Evolutionary conservation across 2,113 vertebrate species (phyloP).

Genomic region (Mugil cephalus): DNA sequence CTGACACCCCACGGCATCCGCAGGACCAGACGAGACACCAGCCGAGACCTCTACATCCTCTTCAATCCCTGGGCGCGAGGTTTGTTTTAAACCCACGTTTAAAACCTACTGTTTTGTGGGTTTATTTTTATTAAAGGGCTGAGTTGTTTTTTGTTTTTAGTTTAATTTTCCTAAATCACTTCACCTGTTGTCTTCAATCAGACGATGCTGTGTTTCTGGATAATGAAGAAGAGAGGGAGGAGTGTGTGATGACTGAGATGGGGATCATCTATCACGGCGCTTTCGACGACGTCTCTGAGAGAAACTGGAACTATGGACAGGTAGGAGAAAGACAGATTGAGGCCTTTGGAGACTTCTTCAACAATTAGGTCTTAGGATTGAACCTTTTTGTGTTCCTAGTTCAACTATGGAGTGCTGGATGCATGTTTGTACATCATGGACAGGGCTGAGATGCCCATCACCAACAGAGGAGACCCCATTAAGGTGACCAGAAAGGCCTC

Average conservation of each 20-base stretch:
- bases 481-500: constrained; percentile 93
- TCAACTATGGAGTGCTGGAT: constrained; percentile 92
- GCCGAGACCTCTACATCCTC: constrained; percentile 88
- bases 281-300: constrained; percentile 82
- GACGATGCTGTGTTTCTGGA: constrained; percentile 92
- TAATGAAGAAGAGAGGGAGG: constrained; percentile 88
- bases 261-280: constrained; percentile 93
- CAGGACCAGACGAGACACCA: constrained; percentile 84
- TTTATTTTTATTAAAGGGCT: not conserved
- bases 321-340: constrained; percentile 69
- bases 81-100: constrained; percentile 54
- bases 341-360: not conserved
- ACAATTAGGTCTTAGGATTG: too few relatives aligned
- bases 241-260: constrained; percentile 93
- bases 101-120: not conserved
- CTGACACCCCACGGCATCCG: constrained; percentile 90
- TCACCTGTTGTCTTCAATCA: constrained; percentile 56
- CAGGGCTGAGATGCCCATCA: constrained; percentile 89
- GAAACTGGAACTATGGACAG: constrained; percentile 97
- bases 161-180: not conserved
- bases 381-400: constrained; percentile 76
- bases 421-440: constrained; percentile 95
- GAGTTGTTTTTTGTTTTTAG: not conserved
- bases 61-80: constrained; percentile 95
- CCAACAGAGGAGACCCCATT: constrained; percentile 90